Evolutionary conservation across 2,113 vertebrate genomes (phyloP), one percentile per base, ranked within the genome.

Genomic region (Ptilonorhynchus violaceus): DNA sequence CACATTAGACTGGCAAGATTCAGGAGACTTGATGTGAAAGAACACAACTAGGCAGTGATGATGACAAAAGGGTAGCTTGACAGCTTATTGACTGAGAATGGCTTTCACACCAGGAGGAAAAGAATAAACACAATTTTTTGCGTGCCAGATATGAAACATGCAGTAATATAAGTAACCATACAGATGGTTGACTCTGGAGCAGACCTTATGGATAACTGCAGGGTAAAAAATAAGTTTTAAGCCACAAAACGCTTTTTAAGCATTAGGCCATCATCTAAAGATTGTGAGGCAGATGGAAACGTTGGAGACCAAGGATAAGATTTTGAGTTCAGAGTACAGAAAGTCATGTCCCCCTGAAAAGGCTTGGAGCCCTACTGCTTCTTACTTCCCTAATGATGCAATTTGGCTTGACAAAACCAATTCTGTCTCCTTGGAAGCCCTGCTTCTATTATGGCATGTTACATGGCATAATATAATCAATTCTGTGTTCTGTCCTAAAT

Each of bases 51-150:
- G 67, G 78, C 84, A 92, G 74, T 1, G 3, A 92, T 25, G 49
- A 70, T 77, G 76, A 96, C 80, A 89, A 96, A 94, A 91, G 86
- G 66, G 75, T 52, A 86, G 27, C 52, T 74, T 74, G 60, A 94
- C 89, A 94, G 79, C 47, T 96, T 90, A 90, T 62, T 93, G 93
- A 90, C 83, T 60, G 72, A 92, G 66, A 96, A 92, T 64, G 64
- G 72, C 66, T 96, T 96, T 95, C 82, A 88, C 67, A 94, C 84
- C 75, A 88, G 63, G 50, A 94, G 55, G 33, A 88, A 94, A 94
- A 89, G 66, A 96, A 92, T 85, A 97, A 96, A 92, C 46, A 68
- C 37, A 4, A 25, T 59, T 88, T 95, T 89, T 66, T 69, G 28
- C 4, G 2, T 90, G 88, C 62, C 86, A 85, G 63, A 88, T 93